Evolutionary conservation across 1,140 invertebrate species (phyloP).

Genomic region (Drosophila nigromelanica): DNA sequence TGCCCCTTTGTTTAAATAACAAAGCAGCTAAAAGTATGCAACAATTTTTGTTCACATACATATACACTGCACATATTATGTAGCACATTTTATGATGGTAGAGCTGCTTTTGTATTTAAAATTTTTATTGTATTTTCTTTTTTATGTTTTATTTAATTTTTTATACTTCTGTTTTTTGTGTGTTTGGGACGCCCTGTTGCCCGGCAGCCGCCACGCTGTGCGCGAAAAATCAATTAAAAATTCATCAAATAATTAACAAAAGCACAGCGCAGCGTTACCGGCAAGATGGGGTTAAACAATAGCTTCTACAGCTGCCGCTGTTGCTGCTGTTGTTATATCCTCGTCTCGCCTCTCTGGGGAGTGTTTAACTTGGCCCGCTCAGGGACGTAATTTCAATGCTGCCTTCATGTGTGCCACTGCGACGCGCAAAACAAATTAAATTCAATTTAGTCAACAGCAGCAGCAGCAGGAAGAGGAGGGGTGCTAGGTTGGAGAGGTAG

Average conservation of each 20-base stretch:
- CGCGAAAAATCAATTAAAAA: constrained; percentile 84
- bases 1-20: constrained; percentile 79
- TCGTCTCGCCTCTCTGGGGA: constrained; percentile 53
- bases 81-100: constrained; percentile 49
- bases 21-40: constrained; percentile 80
- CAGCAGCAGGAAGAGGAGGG: constrained; percentile 6
- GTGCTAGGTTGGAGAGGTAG: constrained; percentile 4
- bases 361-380: constrained; percentile 72
- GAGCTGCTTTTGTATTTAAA: constrained; percentile 43
- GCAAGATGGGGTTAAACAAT: constrained; percentile 77
- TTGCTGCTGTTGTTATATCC: constrained; percentile 17
- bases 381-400: constrained; percentile 68
- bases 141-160: constrained; percentile 40
- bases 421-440: constrained; percentile 82
- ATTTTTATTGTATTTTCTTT: constrained; percentile 47
- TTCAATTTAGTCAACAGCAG: constrained; percentile 77
- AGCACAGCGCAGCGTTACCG: constrained; percentile 56
- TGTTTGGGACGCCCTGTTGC: constrained; percentile 7
- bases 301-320: constrained; percentile 37
- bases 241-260: constrained; percentile 84
- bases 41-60: constrained; percentile 47
- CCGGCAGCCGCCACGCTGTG: constrained; percentile 64
- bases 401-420: constrained; percentile 43
- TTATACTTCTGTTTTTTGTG: constrained; percentile 43
- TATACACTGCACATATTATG: constrained; percentile 1